These are phyloP conservation scores for Epinotia nisella DNA, from an alignment of 2,888 invertebrate species.

Conservation along the genomic window DNA sequence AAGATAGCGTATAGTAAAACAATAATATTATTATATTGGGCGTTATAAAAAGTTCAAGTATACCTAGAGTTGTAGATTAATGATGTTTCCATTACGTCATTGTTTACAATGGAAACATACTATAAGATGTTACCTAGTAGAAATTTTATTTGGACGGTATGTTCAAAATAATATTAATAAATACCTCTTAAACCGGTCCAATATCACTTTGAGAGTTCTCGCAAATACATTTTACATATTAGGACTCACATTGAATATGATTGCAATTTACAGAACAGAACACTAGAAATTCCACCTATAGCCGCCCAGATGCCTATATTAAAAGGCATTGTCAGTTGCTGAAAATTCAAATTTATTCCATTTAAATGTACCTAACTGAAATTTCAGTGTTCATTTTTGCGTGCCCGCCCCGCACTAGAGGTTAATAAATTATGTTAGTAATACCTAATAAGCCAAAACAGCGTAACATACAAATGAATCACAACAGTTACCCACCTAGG, in stretches of 20 bases:
- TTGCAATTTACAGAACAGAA: neutral
- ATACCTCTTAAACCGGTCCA: neutral
- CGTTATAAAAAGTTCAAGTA: constrained; percentile 24
- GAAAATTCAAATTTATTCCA: too few species aligned
- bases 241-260: too few species aligned
- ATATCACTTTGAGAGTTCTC: neutral
- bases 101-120: constrained; percentile 8
- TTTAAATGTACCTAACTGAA: too few species aligned
- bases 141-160: constrained; percentile 1
- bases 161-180: neutral
- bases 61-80: neutral
- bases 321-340: too few species aligned
- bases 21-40: constrained; percentile 23
- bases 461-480: too few species aligned
- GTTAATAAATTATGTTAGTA: neutral
- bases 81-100: constrained; percentile 6
- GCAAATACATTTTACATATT: neutral
- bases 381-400: too few species aligned
- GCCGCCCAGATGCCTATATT: too few species aligned
- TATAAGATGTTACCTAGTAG: neutral
- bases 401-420: too few species aligned
- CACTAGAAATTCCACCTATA: neutral
- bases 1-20: constrained; percentile 29
- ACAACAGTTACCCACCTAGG: too few species aligned
- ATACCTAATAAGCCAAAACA: too few species aligned